Evolutionary conservation across 2,113 vertebrate species (phyloP).

Genomic region (Hydrochoerus hydrochaeris): DNA sequence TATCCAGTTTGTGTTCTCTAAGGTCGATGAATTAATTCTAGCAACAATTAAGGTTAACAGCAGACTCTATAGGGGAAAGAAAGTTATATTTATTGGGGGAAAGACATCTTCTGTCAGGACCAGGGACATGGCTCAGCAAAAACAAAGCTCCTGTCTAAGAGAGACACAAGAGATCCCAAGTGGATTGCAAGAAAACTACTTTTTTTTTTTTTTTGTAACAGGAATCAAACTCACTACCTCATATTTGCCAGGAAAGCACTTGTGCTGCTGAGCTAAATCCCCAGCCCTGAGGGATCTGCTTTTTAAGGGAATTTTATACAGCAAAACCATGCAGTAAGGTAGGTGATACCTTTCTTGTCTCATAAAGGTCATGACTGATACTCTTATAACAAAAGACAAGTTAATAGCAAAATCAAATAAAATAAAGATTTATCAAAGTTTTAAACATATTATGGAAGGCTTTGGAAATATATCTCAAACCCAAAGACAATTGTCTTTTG

Average conservation of each 20-base stretch:
- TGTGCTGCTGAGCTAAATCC: too few relatives aligned
- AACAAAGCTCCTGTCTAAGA: not conserved
- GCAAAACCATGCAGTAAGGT: not conserved
- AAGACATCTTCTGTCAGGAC: not conserved
- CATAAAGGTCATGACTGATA: not conserved
- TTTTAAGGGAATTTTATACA: not conserved
- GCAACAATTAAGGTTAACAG: not conserved
- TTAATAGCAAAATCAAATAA: not conserved
- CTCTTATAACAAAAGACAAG: not conserved
- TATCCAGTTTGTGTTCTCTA: not conserved
- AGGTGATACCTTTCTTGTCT: too few relatives aligned
- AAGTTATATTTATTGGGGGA: not conserved
- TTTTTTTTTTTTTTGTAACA: too few relatives aligned
- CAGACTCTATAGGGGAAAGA: not conserved
- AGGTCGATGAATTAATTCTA: not conserved
- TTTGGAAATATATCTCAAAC: not conserved
- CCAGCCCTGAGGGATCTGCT: not conserved
- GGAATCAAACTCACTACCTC: too few relatives aligned
- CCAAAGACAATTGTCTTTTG: not conserved
- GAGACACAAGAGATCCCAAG: not conserved
- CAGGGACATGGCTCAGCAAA: too few relatives aligned
- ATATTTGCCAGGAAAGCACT: too few relatives aligned
- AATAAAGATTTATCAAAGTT: not conserved
- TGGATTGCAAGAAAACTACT: too few relatives aligned
- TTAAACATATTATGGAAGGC: not conserved